These are phyloP conservation scores for Operophtera brumata DNA, from an alignment of 2,888 invertebrate species.

Conservation along the genomic window DNA sequence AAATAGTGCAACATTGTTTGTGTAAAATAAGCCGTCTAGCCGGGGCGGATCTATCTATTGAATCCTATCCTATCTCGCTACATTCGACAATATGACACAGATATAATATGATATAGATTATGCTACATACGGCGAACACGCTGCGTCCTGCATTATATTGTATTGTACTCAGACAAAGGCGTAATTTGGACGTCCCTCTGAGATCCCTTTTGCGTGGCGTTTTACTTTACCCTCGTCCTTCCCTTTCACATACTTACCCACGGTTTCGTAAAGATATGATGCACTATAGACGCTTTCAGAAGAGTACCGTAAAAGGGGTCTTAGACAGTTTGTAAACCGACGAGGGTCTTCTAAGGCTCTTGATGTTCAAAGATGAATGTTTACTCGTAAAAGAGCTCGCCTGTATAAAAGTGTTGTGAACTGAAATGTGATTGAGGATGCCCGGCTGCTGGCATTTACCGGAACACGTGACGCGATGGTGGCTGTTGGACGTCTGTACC, in stretches of 20 bases:
- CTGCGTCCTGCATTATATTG: constrained; percentile 29
- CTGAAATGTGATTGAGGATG: constrained; percentile 48
- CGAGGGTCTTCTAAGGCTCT: background rate
- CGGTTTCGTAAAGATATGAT: background rate
- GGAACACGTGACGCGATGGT: constrained; percentile 83
- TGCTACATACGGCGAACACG: constrained; percentile 22
- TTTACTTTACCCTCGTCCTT: constrained; percentile 4
- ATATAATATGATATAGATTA: constrained; percentile 4
- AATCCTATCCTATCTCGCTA: constrained; percentile 12
- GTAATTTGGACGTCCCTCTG: constrained; percentile 31
- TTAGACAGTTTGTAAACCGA: background rate
- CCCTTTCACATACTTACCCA: background rate
- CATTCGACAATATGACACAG: background rate
- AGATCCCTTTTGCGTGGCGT: constrained; percentile 6
- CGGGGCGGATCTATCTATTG: constrained; percentile 11
- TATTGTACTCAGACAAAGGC: constrained; percentile 33
- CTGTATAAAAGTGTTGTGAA: constrained; percentile 10
- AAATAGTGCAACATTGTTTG: constrained; percentile 7
- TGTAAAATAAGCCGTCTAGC: constrained; percentile 14
- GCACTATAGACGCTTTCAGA: background rate
- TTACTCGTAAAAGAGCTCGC: background rate
- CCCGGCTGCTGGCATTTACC: constrained; percentile 77
- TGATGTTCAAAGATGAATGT: constrained; percentile 1
- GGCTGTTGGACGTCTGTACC: constrained; percentile 83
- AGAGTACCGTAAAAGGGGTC: background rate